Conservation (phyloP, 2,797 vertebrate species). For the Iguana delicatissima region DNA sequence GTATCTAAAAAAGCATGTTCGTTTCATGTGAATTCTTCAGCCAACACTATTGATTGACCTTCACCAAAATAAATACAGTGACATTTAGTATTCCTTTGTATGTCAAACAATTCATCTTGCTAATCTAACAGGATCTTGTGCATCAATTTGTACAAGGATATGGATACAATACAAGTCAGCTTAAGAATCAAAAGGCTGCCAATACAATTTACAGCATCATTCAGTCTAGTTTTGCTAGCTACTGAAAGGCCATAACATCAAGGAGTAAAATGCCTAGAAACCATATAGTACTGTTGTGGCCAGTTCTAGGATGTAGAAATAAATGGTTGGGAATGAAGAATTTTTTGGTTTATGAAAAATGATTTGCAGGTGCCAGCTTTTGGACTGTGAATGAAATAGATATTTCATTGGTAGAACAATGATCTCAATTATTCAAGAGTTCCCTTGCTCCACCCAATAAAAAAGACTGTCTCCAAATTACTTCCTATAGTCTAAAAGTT, state of each 20-base stretch:
- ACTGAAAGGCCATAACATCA: conserved; percentile 66
- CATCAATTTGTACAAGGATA: conserved; percentile 68
- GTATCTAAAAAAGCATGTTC: conserved; percentile 25
- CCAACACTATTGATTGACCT: conserved; percentile 59
- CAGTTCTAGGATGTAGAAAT: conserved; percentile 28
- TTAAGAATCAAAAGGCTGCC: conserved; percentile 71
- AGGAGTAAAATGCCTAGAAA: conserved; percentile 56
- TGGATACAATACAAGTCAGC: conserved; percentile 67
- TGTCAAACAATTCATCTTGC: conserved; percentile 57
- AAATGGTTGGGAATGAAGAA: conserved; percentile 10
- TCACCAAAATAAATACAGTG: conserved; percentile 64
- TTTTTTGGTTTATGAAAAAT: background rate
- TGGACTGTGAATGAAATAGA: conserved; percentile 47
- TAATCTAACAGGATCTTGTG: conserved; percentile 64
- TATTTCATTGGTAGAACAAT: conserved; percentile 50
- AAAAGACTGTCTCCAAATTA: conserved; percentile 24
- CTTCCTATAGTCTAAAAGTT: conserved; percentile 16
- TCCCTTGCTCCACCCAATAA: background rate
- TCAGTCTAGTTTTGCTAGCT: conserved; percentile 57
- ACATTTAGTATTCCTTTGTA: conserved; percentile 67
- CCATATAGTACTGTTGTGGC: conserved; percentile 11
- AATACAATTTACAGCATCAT: conserved; percentile 71
- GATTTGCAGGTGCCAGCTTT: conserved; percentile 32
- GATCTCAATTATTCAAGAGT: background rate
- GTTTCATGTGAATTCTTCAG: conserved; percentile 45